phyloP scores from a whole-genome alignment of 1,140 invertebrate genomes.

The Amphibalanus amphitrite region DNA sequence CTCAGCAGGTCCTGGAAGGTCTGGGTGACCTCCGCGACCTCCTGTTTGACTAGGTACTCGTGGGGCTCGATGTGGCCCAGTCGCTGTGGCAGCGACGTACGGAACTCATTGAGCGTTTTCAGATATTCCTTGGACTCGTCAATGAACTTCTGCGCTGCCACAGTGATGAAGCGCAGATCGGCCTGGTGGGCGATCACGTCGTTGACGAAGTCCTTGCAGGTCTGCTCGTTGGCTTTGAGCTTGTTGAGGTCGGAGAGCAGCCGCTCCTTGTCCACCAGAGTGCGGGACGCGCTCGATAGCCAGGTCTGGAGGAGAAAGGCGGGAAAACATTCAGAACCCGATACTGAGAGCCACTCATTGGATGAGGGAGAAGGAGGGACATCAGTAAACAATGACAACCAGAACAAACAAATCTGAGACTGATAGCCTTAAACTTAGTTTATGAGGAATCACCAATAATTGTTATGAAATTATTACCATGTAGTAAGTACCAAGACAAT shows the following conservation, averaged over 20 bases:
- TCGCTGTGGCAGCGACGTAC: constrained; percentile 53
- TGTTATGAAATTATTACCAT: too few relatives aligned
- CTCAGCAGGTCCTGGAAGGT: constrained; percentile 40
- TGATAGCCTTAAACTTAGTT: too few relatives aligned
- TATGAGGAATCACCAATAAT: too few relatives aligned
- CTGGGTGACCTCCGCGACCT: constrained; percentile 36
- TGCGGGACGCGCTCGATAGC: constrained; percentile 58
- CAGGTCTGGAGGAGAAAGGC: constrained; percentile 32
- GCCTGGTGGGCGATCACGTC: constrained; percentile 90
- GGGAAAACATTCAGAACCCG: too few relatives aligned
- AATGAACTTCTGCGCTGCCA: constrained; percentile 85
- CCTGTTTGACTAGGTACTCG: constrained; percentile 47
- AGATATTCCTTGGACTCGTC: constrained; percentile 80
- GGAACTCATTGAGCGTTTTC: constrained; percentile 60
- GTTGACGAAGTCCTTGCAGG: constrained; percentile 67
- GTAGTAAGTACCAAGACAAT: too few relatives aligned
- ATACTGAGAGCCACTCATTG: too few relatives aligned
- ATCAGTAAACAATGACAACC: too few relatives aligned
- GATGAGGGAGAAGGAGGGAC: too few relatives aligned
- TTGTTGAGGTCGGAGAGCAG: constrained; percentile 58
- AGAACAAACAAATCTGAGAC: too few relatives aligned
- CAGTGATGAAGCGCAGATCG: constrained; percentile 80
- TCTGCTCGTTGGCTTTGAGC: constrained; percentile 48
- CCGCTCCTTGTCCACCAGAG: constrained; percentile 69
- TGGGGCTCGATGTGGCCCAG: constrained; percentile 54